phyloP scores from a whole-genome alignment of 2,113 vertebrate species.

The Paedocypris sp. region DNA sequence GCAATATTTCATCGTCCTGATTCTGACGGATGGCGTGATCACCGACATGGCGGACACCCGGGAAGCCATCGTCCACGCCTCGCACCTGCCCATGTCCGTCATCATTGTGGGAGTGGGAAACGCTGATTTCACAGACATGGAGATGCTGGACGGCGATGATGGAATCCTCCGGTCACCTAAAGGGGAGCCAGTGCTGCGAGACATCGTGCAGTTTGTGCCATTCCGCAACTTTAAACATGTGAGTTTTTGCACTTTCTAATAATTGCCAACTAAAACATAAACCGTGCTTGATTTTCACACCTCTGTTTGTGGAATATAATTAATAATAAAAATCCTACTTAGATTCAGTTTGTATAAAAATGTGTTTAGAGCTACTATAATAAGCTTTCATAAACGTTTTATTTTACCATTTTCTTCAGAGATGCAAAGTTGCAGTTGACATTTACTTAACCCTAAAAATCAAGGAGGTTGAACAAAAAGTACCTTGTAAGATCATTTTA shows the following conservation, averaged over 20 bases:
- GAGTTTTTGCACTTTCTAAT: slow-evolving; percentile 40
- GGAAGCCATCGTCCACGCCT: slow-evolving; percentile 92
- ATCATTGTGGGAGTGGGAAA: slow-evolving; percentile 93
- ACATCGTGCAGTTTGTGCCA: slow-evolving; percentile 96
- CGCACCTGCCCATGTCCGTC: slow-evolving; percentile 93
- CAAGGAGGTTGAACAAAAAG: too few relatives aligned
- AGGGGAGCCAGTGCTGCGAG: slow-evolving; percentile 85
- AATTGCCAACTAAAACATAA: neutral
- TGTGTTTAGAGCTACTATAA: too few relatives aligned
- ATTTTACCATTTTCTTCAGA: too few relatives aligned
- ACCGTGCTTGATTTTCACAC: too few relatives aligned
- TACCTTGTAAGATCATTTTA: too few relatives aligned
- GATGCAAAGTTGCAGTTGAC: too few relatives aligned
- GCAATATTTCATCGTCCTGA: slow-evolving; percentile 97
- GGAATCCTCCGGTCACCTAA: slow-evolving; percentile 86
- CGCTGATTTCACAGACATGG: slow-evolving; percentile 94
- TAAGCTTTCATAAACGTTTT: too few relatives aligned
- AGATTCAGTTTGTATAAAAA: too few relatives aligned
- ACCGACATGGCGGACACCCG: slow-evolving; percentile 96
- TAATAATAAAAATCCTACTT: too few relatives aligned
- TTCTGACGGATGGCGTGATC: slow-evolving; percentile 93
- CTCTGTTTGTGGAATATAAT: too few relatives aligned
- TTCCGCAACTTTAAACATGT: slow-evolving; percentile 97
- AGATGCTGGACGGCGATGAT: slow-evolving; percentile 89
- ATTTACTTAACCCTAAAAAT: too few relatives aligned